Base-by-base conservation (phyloP, 2,888 invertebrate species). In the Mimas tiliae region DNA sequence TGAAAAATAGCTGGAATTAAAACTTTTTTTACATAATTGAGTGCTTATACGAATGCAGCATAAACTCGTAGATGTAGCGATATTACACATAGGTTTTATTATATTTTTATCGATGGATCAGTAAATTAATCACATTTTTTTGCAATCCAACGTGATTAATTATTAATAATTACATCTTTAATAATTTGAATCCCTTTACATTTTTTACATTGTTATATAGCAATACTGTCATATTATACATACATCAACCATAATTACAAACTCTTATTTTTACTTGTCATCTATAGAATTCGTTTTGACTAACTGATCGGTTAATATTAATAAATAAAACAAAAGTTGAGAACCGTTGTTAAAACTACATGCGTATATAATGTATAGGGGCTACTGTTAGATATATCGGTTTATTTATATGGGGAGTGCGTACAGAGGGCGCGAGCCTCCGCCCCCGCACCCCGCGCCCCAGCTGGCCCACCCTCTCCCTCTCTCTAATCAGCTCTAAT, bases 401-500 rank as follows among this genome's bases (percentile, higher is more conserved):
- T 88, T 89, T 91, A 91, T 93, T 92, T 93, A 88, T 90, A 88
- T 89, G 90, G 86, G 84, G 90, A 88, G 88, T 90, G 91, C 89
- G 91, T 90, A 78, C 80, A 80, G 85, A 87, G 91, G 88, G 84
- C 70, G 82, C 75, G 73, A 72, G 72, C 83, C 80, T 81, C 79
- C 82, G 77, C 83, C 81, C 82, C 75, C 72, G 66, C 55, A 68
- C 65, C 64, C 67, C 66, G 47, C 71, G 72, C 69, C 65, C 58
- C 71, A 73, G 67, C 73, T 67, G 69, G 70, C 71, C 72, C 73
- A 69, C 80, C 72, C 74, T 70, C 81, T 81, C 84, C 81, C 89
- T 78, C 87, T 86, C 90, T 89, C 91, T 93, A 93, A 93, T 93
- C 93, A 93, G 90, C 85, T 90, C 89, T 93, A 93, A 93, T 93